Evolutionary conservation across 2,888 invertebrate species (phyloP).

Genomic region (Amphipoea lucens): DNA sequence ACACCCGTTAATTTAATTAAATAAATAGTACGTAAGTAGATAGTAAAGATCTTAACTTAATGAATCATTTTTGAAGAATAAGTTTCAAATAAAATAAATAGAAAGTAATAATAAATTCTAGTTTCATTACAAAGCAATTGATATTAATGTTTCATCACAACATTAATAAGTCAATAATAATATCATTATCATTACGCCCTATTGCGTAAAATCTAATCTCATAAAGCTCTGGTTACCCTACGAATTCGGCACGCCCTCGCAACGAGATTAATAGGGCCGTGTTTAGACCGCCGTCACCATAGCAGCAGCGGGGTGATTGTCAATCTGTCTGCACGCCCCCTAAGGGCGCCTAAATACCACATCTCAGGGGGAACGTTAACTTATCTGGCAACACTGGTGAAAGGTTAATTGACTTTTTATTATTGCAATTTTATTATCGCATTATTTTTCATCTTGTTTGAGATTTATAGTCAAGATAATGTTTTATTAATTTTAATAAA

Average conservation of each 20-base stretch:
- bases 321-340: constrained; percentile 78
- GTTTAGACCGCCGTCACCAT: constrained; percentile 87
- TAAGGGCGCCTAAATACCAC: constrained; percentile 84
- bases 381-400: constrained; percentile 82
- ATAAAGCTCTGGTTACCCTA: constrained; percentile 73
- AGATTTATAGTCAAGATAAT: constrained; percentile 3
- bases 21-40: not conserved
- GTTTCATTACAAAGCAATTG: not conserved
- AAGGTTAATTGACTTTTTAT: constrained; percentile 71
- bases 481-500: not conserved
- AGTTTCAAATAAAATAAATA: not conserved
- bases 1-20: not conserved
- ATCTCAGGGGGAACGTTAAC: constrained; percentile 85
- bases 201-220: constrained; percentile 61
- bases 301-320: constrained; percentile 82
- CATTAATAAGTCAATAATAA: constrained; percentile 42
- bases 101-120: not conserved
- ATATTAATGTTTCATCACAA: constrained; percentile 31
- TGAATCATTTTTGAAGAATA: not conserved
- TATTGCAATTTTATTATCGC: constrained; percentile 44
- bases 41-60: not conserved
- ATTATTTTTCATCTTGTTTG: constrained; percentile 33
- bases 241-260: constrained; percentile 84
- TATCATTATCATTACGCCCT: constrained; percentile 47
- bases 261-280: constrained; percentile 87